phyloP scores from a whole-genome alignment of 2,888 invertebrate genomes.

The Drosophila setosimentum region DNA sequence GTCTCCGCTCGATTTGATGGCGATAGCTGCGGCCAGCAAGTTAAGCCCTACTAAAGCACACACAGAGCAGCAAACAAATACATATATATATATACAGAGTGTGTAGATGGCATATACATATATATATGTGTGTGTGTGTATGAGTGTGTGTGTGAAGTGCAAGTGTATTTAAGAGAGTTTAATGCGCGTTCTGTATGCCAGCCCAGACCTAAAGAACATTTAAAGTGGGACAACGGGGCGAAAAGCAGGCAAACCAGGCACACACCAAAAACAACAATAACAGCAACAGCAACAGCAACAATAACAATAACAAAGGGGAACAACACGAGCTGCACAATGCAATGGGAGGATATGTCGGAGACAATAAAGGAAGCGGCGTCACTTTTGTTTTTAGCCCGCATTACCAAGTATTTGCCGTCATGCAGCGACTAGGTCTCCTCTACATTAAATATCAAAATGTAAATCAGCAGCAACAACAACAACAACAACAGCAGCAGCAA shows the following conservation, averaged over 20 bases:
- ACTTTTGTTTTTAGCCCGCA: conserved; percentile 80
- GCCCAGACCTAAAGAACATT: conserved; percentile 71
- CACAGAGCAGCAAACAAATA: conserved; percentile 36
- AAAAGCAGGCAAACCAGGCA: conserved; percentile 47
- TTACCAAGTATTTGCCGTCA: conserved; percentile 70
- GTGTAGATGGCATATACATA: background rate
- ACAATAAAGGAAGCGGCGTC: conserved; percentile 75
- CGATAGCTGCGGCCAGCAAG: conserved; percentile 63
- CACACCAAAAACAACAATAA: conserved; percentile 27
- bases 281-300: conserved; percentile 29
- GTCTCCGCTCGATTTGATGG: conserved; percentile 72
- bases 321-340: conserved; percentile 42
- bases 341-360: conserved; percentile 73
- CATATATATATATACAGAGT: background rate
- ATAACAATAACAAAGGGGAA: conserved; percentile 13
- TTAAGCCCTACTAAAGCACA: conserved; percentile 55
- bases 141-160: conserved; percentile 13
- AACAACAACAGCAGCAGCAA: conserved; percentile 13
- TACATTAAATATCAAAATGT: conserved; percentile 54
- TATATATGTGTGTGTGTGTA: background rate
- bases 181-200: conserved; percentile 63
- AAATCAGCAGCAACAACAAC: conserved; percentile 32
- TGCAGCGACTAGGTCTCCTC: conserved; percentile 51
- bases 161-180: conserved; percentile 63
- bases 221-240: conserved; percentile 76